Conservation (phyloP, 2,888 invertebrate species). For the Macrosoma leucophasiata region DNA sequence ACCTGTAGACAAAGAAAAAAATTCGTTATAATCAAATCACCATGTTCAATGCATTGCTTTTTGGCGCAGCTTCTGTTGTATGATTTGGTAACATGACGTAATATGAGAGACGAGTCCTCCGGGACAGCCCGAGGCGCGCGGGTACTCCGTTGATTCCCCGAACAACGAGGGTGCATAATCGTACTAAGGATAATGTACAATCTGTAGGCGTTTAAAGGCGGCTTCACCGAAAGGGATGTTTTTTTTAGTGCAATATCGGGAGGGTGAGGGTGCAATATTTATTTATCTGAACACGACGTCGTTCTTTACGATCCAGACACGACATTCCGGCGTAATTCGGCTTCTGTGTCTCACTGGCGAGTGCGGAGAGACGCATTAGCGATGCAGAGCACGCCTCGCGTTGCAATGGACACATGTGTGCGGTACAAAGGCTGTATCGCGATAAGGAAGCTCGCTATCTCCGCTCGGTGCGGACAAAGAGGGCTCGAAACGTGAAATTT, state of each 20-base stretch:
- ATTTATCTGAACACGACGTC: slow-evolving; percentile 66
- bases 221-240: slow-evolving; percentile 74
- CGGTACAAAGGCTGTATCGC: slow-evolving; percentile 56
- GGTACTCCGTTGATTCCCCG: slow-evolving; percentile 70
- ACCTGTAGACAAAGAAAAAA: slow-evolving; percentile 58
- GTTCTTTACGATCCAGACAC: slow-evolving; percentile 62
- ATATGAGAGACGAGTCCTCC: slow-evolving; percentile 68
- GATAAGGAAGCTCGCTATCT: slow-evolving; percentile 65
- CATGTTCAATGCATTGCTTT: slow-evolving; percentile 29
- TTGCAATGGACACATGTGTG: slow-evolving; percentile 49
- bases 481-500: slow-evolving; percentile 67
- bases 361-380: slow-evolving; percentile 46
- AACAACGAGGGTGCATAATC: slow-evolving; percentile 75
- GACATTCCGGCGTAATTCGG: slow-evolving; percentile 57
- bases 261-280: slow-evolving; percentile 76
- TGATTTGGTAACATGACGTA: slow-evolving; percentile 65
- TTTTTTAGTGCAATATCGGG: slow-evolving; percentile 69
- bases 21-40: slow-evolving; percentile 24
- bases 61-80: slow-evolving; percentile 35
- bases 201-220: slow-evolving; percentile 76
- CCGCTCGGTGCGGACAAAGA: slow-evolving; percentile 54
- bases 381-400: slow-evolving; percentile 58
- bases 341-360: slow-evolving; percentile 36
- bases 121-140: slow-evolving; percentile 56
- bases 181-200: slow-evolving; percentile 76